Conservation (phyloP, 2,113 vertebrate genomes). For the Sylvicapra grimmia region DNA sequence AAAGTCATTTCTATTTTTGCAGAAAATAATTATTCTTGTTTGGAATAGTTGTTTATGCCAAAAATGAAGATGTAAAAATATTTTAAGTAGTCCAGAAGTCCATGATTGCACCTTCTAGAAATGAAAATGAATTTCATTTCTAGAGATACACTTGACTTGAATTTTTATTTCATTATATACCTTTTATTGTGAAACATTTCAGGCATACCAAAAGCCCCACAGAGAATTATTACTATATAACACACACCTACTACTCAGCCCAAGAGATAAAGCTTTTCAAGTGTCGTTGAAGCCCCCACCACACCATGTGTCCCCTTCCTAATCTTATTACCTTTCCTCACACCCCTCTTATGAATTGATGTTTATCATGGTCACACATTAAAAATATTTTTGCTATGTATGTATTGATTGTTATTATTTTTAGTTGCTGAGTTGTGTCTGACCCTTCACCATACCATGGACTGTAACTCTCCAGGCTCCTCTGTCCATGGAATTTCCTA, state of each 20-base stretch:
- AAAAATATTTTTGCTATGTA: neutral
- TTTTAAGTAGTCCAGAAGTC: neutral
- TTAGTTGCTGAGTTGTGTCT: neutral
- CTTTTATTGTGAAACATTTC: neutral
- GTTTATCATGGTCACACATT: neutral
- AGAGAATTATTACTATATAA: neutral
- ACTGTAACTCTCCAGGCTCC: too few species aligned
- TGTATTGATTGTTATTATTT: neutral
- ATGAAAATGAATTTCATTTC: neutral
- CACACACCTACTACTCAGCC: neutral
- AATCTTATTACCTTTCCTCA: neutral
- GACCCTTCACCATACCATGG: neutral
- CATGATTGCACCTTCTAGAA: neutral
- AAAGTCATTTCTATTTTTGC: conserved; percentile 16
- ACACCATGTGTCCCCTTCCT: neutral
- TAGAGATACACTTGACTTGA: neutral
- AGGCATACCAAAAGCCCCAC: neutral
- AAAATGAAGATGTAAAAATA: conserved; percentile 24
- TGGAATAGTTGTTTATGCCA: conserved; percentile 13
- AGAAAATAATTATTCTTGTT: conserved; percentile 29
- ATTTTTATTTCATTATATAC: neutral
- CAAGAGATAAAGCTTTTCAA: neutral
- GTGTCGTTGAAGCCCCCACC: neutral
- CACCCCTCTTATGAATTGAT: neutral
- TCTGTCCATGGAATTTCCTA: too few species aligned